Evolutionary conservation across 2,888 invertebrate species (phyloP), one percentile per base, ranked within the genome.

Genomic region (Eulithis testata): DNA sequence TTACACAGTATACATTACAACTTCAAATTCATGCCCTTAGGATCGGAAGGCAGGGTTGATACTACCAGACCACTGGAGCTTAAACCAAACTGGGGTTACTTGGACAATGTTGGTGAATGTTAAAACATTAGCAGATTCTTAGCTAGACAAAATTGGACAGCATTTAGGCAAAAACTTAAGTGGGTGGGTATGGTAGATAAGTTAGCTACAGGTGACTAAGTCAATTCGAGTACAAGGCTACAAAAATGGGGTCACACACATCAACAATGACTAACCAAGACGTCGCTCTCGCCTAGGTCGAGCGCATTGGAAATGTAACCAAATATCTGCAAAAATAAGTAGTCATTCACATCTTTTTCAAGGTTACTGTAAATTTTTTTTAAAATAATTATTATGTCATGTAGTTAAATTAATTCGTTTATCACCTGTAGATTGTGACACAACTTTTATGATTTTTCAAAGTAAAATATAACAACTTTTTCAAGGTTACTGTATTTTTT

Each of bases 241-340:
- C 62, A 53, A 60, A 57, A 52, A 61, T 52, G 14, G 60, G 72
- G 70, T 68, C 71, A 76, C 66, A 73, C 57, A 73, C 59, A 44
- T 54, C 78, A 86, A 82, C 77, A 66, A 68, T 70, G 70, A 91
- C 91, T 89, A 87, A 91, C 90, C 89, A 83, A 81, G 65, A 78
- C 76, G 77, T 89, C 89, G 79, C 81, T 83, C 68, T 83, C 79
- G 73, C 84, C 81, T 78, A 88, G 75, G 80, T 91, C 89, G 78
- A 91, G 84, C 66, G 86, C 87, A 79, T 89, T 87, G 84, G 83
- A 88, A 74, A 92, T 81, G 84, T 88, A 93, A 80, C 86, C 84
- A 73, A 93, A 79, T 79, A 93, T 91, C 92, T 93, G 92, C 36
- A 84, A 91, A 88, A 81, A 81, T 73, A 63, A 49, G 40, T 27